Percentiles rank a stretch among this genome's conserved stretches.
phyloP scores from a whole-genome alignment of 2,113 vertebrate species.

The Ageneiosus marmoratus region DNA sequence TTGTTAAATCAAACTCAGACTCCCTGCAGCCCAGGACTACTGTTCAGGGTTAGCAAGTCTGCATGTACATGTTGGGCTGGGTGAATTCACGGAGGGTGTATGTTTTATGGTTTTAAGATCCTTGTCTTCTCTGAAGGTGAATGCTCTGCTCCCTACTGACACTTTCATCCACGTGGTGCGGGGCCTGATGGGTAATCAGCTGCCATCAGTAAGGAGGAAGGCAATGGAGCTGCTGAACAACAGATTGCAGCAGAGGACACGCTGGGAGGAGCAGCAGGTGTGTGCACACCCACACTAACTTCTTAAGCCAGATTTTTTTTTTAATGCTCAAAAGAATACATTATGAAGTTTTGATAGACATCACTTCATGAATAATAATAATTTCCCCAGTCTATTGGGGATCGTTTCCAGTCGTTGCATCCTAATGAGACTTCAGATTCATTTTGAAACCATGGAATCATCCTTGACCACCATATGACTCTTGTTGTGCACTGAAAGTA shows the following conservation, averaged over 20 bases:
- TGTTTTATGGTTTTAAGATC: background rate
- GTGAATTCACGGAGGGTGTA: background rate
- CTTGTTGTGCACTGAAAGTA: no score
- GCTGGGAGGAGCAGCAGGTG: constrained; percentile 84
- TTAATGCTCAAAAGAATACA: background rate
- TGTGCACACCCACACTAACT: constrained; percentile 8
- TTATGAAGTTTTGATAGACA: no score
- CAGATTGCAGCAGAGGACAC: constrained; percentile 81
- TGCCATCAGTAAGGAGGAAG: constrained; percentile 88
- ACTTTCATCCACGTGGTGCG: constrained; percentile 87
- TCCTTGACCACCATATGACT: no score
- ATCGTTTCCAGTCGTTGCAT: no score
- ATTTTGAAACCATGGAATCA: no score
- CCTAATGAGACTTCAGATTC: no score
- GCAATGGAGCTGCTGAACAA: constrained; percentile 96
- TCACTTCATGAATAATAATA: no score
- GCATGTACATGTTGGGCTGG: background rate
- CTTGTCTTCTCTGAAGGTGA: constrained; percentile 76
- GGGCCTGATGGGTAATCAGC: constrained; percentile 83
- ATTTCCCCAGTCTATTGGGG: no score
- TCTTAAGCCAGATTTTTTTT: background rate
- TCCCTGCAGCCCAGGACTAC: background rate
- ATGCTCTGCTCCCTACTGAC: constrained; percentile 86
- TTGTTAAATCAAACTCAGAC: background rate
- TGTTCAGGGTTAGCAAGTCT: background rate